Evolutionary conservation across 2,888 invertebrate genomes (phyloP).

Genomic region (Caenorhabditis imperialis): DNA sequence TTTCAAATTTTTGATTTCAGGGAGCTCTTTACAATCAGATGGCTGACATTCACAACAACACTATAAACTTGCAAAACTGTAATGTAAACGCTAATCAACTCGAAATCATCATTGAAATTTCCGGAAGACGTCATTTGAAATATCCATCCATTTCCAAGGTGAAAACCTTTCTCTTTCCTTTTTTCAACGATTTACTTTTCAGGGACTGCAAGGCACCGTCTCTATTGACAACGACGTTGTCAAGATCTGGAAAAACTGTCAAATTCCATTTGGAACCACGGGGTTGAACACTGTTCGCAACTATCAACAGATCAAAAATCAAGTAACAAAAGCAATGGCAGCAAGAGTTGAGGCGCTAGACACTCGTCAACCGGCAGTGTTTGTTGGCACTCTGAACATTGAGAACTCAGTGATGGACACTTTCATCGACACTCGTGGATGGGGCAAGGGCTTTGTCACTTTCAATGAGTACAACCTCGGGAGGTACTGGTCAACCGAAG

Average conservation of each 20-base stretch:
- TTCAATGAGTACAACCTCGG: constrained; percentile 81
- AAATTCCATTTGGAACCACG: constrained; percentile 12
- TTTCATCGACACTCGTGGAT: constrained; percentile 59
- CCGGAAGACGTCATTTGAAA: constrained; percentile 10
- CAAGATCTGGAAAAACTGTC: constrained; percentile 18
- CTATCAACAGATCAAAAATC: neutral
- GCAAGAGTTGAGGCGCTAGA: too few relatives aligned
- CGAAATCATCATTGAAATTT: constrained; percentile 22
- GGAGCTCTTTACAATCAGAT: constrained; percentile 20
- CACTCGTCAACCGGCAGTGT: constrained; percentile 10
- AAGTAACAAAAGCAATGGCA: neutral
- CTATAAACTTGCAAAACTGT: constrained; percentile 16
- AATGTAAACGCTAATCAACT: neutral
- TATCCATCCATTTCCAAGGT: constrained; percentile 23
- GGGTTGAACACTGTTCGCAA: constrained; percentile 1
- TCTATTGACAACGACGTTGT: neutral
- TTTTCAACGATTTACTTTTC: neutral
- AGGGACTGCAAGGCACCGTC: constrained; percentile 19
- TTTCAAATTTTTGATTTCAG: too few relatives aligned
- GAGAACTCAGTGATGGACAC: constrained; percentile 49
- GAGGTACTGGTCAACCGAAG: constrained; percentile 81
- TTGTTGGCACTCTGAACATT: constrained; percentile 6
- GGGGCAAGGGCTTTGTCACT: constrained; percentile 80
- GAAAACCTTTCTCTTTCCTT: neutral
- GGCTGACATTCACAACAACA: constrained; percentile 31